phyloP scores from a whole-genome alignment of 2,888 invertebrate genomes.

The Linnaemya vulpina region DNA sequence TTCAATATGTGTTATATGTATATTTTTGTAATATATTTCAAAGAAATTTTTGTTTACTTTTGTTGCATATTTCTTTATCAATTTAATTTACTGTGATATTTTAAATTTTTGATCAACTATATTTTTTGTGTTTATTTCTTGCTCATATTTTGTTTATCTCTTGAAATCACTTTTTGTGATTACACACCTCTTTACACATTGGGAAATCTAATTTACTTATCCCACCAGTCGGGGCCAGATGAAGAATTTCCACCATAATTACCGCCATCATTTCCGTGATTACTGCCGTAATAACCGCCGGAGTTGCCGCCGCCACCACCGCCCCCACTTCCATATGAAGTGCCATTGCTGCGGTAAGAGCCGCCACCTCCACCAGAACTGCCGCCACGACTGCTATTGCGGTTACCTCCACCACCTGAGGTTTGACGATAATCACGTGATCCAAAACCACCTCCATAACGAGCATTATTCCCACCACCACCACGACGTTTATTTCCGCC shows the following conservation, averaged over 20 bases:
- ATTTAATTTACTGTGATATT: conserved; percentile 67
- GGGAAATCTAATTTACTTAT: conserved; percentile 77
- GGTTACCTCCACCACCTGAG: conserved; percentile 83
- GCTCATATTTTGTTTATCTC: conserved; percentile 41
- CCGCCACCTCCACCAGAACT: conserved; percentile 81
- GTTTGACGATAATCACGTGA: conserved; percentile 89
- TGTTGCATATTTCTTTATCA: conserved; percentile 55
- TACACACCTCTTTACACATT: conserved; percentile 45
- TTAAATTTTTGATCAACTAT: conserved; percentile 63
- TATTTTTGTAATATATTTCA: conserved; percentile 63
- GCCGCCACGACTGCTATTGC: conserved; percentile 79
- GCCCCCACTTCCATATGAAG: conserved; percentile 81
- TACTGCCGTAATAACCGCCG: conserved; percentile 83
- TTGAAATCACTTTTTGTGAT: conserved; percentile 66
- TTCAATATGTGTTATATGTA: conserved; percentile 58
- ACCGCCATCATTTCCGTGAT: conserved; percentile 76
- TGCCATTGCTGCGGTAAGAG: conserved; percentile 84
- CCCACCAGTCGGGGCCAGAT: conserved; percentile 84
- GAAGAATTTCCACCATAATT: conserved; percentile 81
- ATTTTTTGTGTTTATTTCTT: conserved; percentile 60
- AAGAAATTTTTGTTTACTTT: conserved; percentile 60
- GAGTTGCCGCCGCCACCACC: conserved; percentile 83
- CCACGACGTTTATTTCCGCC: conserved; percentile 84
- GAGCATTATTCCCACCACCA: conserved; percentile 87
- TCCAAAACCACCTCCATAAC: conserved; percentile 85